A percentile compares a stretch with the other conserved stretches of the same genome.
These are phyloP conservation scores for Larimichthys crocea DNA, from an alignment of 2,113 vertebrate genomes.

Conservation along the genomic window DNA sequence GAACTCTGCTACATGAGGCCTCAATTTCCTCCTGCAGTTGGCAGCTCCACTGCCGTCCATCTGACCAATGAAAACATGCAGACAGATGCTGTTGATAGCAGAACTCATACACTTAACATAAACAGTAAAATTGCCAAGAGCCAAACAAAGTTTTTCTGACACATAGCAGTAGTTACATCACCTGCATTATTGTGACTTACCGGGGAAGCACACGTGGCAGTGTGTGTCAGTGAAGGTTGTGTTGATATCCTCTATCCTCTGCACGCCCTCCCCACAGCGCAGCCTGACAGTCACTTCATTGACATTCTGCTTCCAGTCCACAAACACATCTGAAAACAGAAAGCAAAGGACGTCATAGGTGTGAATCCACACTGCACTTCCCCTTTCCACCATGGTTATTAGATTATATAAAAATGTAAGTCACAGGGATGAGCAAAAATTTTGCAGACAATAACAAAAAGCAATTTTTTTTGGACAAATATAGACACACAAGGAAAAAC, in stretches of 20 bases:
- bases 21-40: conserved; percentile 94
- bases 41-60: conserved; percentile 95
- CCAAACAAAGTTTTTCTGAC: not conserved
- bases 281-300: conserved; percentile 93
- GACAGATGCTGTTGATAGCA: not conserved
- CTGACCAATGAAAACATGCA: conserved; percentile 71
- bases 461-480: not conserved
- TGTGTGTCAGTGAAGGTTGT: conserved; percentile 90
- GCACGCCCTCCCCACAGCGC: conserved; percentile 85
- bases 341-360: not conserved
- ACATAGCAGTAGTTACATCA: not conserved
- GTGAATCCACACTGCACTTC: not conserved
- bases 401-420: not conserved
- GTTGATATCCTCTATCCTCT: conserved; percentile 87
- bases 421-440: not conserved
- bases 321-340: conserved; percentile 87
- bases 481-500: not conserved
- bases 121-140: not conserved
- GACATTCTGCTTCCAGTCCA: conserved; percentile 96
- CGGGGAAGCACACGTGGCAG: conserved; percentile 91
- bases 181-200: conserved; percentile 71
- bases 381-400: not conserved
- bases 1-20: conserved; percentile 92
- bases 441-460: not conserved
- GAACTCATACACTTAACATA: not conserved